Evolutionary conservation across 2,888 invertebrate species (phyloP), one percentile per base, ranked within the genome.

Genomic region (Allolobophora icterica): DNA sequence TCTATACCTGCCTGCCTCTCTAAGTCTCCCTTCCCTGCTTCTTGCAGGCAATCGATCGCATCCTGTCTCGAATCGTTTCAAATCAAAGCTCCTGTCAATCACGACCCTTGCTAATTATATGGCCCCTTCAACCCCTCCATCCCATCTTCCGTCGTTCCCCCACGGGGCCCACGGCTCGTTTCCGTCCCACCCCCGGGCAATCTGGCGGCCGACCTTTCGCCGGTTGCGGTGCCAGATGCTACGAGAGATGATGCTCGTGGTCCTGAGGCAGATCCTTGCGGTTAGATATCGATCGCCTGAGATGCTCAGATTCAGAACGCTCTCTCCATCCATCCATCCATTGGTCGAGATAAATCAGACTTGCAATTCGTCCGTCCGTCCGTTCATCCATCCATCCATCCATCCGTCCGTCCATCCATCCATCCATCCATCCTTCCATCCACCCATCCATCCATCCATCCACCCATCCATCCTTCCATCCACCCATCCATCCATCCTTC

Each of bases 41-140:
- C 71, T 71, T n/a, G n/a, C 52, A 2, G 3, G 17, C 71, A n/a
- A 71, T 71, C 71, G 71, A 71, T 71, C 0, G 30, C n/a, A 8
- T 71, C 71, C 71, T 71, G 71, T n/a, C 71, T 71, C 30, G n/a
- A 71, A 71, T 71, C 71, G 71, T n/a, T n/a, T 71, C 71, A 71
- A 71, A 71, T 71, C 71, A 71, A 71, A 71, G 71, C 71, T n/a
- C 71, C 71, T 71, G 71, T 71, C 71, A 71, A 71, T 71, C 71
- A 71, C 0, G 71, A 30, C 71, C 71, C n/a, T 71, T 71, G 71
- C 71, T 71, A 71, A 71, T 71, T 71, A 71, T 71, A 71, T 4
- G 21, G 21, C 13, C 52, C 71, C 71, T 1, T n/a, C n/a, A 2
- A 8, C 30, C 71, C 71, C 30, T 71, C 71, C 71, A n/a, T n/a